Percentiles rank a stretch among this genome's conserved stretches.
These are phyloP conservation scores for Phalacrocorax aristotelis DNA, from an alignment of 2,113 vertebrate genomes.

Conservation along the genomic window DNA sequence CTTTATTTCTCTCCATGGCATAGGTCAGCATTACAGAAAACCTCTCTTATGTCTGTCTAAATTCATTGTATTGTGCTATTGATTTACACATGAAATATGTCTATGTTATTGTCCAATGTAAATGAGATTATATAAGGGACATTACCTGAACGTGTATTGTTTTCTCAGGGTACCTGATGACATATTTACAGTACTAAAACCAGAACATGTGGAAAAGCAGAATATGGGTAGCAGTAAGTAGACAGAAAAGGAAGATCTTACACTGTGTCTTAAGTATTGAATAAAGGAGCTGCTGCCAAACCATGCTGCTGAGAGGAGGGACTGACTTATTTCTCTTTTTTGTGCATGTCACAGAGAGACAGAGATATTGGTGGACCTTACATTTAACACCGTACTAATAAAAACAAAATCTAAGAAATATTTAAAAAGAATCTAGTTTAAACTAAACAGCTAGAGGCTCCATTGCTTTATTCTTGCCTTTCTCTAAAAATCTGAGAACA, in stretches of 20 bases:
- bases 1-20: not conserved
- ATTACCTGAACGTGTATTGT: not conserved
- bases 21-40: not conserved
- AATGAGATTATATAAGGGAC: not conserved
- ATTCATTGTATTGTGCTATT: not conserved
- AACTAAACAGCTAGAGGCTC: not conserved
- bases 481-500: not conserved
- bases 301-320: not conserved
- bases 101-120: not conserved
- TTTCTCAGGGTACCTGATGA: not conserved
- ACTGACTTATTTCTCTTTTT: not conserved
- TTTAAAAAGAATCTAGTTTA: not conserved
- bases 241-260: not conserved
- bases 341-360: not conserved
- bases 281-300: not conserved
- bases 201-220: not conserved
- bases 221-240: not conserved
- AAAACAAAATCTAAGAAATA: not conserved
- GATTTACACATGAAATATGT: not conserved
- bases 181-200: not conserved
- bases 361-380: not conserved
- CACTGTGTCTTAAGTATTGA: not conserved
- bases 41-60: not conserved
- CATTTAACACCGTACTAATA: not conserved
- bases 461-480: not conserved